A percentile compares a stretch with the other conserved stretches of the same genome.
phyloP scores from a whole-genome alignment of 2,113 vertebrate genomes.

The Piaya cayana region DNA sequence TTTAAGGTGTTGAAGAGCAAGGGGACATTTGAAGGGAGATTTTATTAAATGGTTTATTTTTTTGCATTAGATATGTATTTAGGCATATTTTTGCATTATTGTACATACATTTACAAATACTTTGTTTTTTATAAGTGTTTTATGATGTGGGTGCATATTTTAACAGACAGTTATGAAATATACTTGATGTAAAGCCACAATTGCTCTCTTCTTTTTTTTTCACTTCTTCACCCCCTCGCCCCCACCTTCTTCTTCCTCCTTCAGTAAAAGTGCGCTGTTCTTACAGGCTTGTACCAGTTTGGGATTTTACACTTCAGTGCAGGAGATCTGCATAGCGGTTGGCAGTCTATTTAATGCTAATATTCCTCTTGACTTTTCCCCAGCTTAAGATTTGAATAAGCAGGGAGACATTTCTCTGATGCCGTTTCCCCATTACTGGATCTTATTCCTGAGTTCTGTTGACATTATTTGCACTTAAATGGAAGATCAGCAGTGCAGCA shows the following conservation, averaged over 20 bases:
- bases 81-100: conserved; percentile 68
- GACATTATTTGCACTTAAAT: not conserved
- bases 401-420: not conserved
- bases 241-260: fast-evolving
- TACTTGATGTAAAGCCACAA: conserved; percentile 13
- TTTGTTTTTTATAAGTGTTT: conserved; percentile 31
- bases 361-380: not conserved
- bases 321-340: not conserved
- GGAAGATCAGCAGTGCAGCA: not conserved
- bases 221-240: fast-evolving
- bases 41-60: conserved; percentile 63
- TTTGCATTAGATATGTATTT: conserved; percentile 58
- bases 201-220: not conserved
- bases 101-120: conserved; percentile 51
- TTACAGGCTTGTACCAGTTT: not conserved
- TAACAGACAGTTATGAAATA: conserved; percentile 53
- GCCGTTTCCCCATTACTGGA: not conserved
- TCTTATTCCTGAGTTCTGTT: not conserved
- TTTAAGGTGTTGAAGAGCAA: conserved; percentile 32
- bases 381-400: not conserved
- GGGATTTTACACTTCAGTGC: not conserved
- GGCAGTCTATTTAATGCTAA: not conserved
- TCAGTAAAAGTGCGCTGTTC: not conserved
- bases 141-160: conserved; percentile 55
- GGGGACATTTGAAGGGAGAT: conserved; percentile 46